A percentile compares a stretch with the other conserved stretches of the same genome.
Conservation (phyloP, 2,797 vertebrate species). For the Coluber constrictor region DNA sequence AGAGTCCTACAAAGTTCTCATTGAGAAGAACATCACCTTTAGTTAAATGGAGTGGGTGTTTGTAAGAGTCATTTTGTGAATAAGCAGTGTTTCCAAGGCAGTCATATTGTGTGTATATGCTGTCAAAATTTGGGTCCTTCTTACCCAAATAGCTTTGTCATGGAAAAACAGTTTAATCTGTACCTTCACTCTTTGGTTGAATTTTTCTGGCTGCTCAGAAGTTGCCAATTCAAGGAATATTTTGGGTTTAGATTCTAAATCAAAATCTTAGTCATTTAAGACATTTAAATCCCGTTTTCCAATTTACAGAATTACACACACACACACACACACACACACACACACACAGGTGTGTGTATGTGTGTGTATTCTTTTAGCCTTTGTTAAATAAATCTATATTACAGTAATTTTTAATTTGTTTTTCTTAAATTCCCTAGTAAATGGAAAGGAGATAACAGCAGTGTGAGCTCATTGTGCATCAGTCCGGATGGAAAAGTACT, state of each 20-base stretch:
- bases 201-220: background rate
- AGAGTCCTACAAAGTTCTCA: background rate
- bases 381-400: slow-evolving; percentile 15
- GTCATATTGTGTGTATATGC: background rate
- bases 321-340: too few species aligned
- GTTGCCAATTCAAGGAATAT: background rate
- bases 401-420: slow-evolving; percentile 9
- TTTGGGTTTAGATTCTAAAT: background rate
- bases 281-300: background rate
- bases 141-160: background rate
- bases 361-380: background rate
- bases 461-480: slow-evolving; percentile 88
- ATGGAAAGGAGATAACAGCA: slow-evolving; percentile 93
- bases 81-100: background rate
- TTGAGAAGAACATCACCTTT: background rate
- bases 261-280: background rate
- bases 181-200: background rate
- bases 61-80: background rate
- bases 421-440: slow-evolving; percentile 75
- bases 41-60: background rate
- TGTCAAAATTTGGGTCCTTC: background rate
- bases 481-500: slow-evolving; percentile 96
- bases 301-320: background rate
- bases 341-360: too few species aligned
- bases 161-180: background rate